Conservation (phyloP, 2,113 vertebrate genomes). For the Mellivora capensis region DNA sequence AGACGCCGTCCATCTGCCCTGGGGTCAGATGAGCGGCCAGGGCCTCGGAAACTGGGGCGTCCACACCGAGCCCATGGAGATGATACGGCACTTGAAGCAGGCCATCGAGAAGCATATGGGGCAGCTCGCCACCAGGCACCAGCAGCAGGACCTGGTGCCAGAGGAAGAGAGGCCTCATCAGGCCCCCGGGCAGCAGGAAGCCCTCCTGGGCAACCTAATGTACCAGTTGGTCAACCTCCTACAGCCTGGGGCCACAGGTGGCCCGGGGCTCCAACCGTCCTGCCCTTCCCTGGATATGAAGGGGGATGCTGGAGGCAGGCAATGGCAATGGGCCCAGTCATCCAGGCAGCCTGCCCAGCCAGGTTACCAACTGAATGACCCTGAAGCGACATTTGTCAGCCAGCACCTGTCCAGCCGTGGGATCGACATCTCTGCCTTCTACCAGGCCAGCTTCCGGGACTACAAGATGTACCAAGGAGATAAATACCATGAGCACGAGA, state of each 20-base stretch:
- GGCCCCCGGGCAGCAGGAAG: slow-evolving; percentile 86
- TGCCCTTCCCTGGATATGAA: background rate
- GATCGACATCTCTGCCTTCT: slow-evolving; percentile 79
- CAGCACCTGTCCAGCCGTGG: slow-evolving; percentile 88
- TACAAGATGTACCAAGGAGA: slow-evolving; percentile 84
- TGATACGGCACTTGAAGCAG: slow-evolving; percentile 85
- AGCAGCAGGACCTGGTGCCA: slow-evolving; percentile 82
- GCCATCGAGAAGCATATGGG: slow-evolving; percentile 86
- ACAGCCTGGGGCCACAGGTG: background rate
- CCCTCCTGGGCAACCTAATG: slow-evolving; percentile 86
- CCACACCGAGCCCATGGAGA: slow-evolving; percentile 81
- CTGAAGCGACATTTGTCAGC: slow-evolving; percentile 36
- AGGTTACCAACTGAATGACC: background rate
- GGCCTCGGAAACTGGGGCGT: slow-evolving; percentile 67
- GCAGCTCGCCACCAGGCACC: slow-evolving; percentile 83
- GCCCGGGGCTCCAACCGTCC: background rate
- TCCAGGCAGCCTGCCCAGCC: background rate
- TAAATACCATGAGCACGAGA: slow-evolving; percentile 86
- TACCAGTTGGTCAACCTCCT: slow-evolving; percentile 80
- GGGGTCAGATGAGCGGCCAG: slow-evolving; percentile 73
- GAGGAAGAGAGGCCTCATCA: slow-evolving; percentile 86
- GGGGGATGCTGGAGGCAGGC: background rate
- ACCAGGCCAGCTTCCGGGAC: slow-evolving; percentile 83
- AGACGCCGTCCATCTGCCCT: slow-evolving; percentile 50
- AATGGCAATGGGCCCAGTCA: background rate